Evolutionary conservation across 2,797 vertebrate genomes (phyloP).

Genomic region (Pantherophis alleghaniensis): DNA sequence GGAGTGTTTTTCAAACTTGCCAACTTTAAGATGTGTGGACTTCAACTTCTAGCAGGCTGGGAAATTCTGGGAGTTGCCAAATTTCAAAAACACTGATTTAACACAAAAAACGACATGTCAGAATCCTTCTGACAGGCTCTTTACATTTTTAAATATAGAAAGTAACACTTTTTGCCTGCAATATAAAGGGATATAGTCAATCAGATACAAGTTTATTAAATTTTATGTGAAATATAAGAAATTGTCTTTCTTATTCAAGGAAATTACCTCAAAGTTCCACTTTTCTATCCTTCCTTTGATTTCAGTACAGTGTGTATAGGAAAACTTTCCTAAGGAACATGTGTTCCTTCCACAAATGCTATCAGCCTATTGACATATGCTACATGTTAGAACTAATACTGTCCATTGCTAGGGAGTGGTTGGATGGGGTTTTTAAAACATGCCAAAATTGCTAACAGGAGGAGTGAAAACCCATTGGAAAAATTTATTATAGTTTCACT

Average conservation of each 20-base stretch:
- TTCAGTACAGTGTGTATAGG: not conserved
- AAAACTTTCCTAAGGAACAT: not conserved
- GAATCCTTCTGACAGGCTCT: not conserved
- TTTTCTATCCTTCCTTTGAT: not conserved
- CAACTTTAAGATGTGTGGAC: not conserved
- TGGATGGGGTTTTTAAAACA: constrained; percentile 10
- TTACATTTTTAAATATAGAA: not conserved
- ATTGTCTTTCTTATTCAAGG: not conserved
- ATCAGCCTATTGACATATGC: not conserved
- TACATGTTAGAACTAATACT: not conserved
- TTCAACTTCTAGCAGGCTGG: not conserved
- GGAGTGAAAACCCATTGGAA: constrained; percentile 1
- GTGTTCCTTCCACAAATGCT: not conserved
- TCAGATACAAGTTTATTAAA: not conserved
- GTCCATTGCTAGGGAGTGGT: not conserved
- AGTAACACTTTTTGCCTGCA: not conserved
- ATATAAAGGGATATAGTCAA: too few species aligned
- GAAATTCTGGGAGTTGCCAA: not conserved
- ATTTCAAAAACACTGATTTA: not conserved
- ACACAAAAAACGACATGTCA: not conserved
- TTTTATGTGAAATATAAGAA: not conserved
- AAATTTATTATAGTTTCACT: not conserved
- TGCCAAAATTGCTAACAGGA: not conserved
- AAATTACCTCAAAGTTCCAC: not conserved
- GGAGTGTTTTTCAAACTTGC: not conserved